Evolutionary conservation across 2,113 vertebrate genomes (phyloP).

Genomic region (Triplophysa siluroides): DNA sequence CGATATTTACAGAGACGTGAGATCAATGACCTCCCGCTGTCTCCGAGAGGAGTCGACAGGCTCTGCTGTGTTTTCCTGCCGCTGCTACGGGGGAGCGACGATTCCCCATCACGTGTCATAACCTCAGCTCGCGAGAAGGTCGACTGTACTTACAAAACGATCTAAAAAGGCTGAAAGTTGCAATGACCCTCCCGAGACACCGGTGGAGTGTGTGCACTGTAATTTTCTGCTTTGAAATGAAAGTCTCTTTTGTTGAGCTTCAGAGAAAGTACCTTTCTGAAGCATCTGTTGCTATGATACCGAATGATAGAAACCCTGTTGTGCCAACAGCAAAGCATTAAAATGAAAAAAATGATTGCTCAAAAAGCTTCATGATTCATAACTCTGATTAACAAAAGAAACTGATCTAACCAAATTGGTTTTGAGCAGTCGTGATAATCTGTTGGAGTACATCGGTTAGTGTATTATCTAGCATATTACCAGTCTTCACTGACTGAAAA

Average conservation of each 20-base stretch:
- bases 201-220: neutral
- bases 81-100: slow-evolving; percentile 21
- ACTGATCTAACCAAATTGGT: slow-evolving; percentile 52
- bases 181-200: slow-evolving; percentile 22
- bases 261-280: slow-evolving; percentile 35
- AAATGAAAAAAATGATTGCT: slow-evolving; percentile 48
- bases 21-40: slow-evolving; percentile 50
- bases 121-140: slow-evolving; percentile 21
- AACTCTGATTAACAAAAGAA: slow-evolving; percentile 54
- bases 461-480: slow-evolving; percentile 23
- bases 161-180: slow-evolving; percentile 36
- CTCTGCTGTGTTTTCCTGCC: slow-evolving; percentile 37
- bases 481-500: slow-evolving; percentile 43
- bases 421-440: slow-evolving; percentile 48
- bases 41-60: slow-evolving; percentile 27
- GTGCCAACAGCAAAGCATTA: slow-evolving; percentile 41
- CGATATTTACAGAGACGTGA: slow-evolving; percentile 52
- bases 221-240: slow-evolving; percentile 17
- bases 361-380: slow-evolving; percentile 44
- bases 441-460: slow-evolving; percentile 42
- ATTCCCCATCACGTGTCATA: slow-evolving; percentile 23
- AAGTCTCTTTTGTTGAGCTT: slow-evolving; percentile 34
- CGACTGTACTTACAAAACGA: slow-evolving; percentile 16
- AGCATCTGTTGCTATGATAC: slow-evolving; percentile 48
- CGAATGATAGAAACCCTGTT: slow-evolving; percentile 43